These are phyloP conservation scores for Mormyrus lacerda DNA, from an alignment of 2,113 vertebrate species.

Conservation along the genomic window DNA sequence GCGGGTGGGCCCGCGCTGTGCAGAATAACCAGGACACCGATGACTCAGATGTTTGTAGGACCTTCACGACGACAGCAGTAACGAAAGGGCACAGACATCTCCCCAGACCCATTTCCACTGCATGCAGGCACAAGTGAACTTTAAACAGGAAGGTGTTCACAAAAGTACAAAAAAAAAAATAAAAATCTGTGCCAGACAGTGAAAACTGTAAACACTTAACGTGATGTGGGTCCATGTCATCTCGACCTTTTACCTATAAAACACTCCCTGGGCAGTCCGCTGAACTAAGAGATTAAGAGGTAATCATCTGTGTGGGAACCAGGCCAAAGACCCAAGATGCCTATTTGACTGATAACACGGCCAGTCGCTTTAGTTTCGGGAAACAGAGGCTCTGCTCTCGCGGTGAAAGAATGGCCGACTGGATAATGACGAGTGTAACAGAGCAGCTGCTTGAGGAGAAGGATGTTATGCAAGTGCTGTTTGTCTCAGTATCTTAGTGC, in stretches of 20 bases:
- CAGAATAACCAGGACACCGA: not conserved
- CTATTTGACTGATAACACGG: not conserved
- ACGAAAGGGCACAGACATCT: not conserved
- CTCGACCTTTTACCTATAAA: not conserved
- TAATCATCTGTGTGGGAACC: not conserved
- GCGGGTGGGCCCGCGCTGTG: not conserved
- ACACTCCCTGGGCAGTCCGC: not conserved
- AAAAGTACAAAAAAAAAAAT: not conserved
- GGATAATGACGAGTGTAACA: not conserved
- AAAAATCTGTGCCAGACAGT: not conserved
- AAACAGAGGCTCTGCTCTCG: not conserved
- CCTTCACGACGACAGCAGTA: not conserved
- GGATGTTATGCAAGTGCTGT: constrained; percentile 27
- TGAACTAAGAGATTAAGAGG: not conserved
- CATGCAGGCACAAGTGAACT: not conserved
- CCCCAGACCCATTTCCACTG: not conserved
- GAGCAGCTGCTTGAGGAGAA: constrained; percentile 26
- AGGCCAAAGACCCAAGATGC: not conserved
- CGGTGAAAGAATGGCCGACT: no score
- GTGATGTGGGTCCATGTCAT: not conserved
- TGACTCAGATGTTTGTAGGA: not conserved
- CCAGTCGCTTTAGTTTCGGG: not conserved
- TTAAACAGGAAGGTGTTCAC: not conserved
- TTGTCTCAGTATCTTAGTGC: not conserved
- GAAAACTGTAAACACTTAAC: not conserved